phyloP scores from a whole-genome alignment of 1,140 invertebrate genomes.

The Ceratina japonica region DNA sequence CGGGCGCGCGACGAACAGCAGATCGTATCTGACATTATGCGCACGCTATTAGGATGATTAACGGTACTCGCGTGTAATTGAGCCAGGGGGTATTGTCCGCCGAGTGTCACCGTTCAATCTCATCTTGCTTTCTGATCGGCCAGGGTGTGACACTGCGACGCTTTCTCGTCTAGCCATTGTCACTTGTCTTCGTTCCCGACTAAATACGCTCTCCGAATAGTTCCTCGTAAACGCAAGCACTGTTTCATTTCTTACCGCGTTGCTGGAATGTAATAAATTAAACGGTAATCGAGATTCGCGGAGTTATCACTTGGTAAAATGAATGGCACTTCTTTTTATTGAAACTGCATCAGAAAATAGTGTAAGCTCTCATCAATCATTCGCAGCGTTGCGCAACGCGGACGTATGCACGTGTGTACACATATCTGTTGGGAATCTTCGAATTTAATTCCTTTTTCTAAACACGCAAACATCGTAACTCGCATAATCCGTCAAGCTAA shows the following conservation, averaged over 20 bases:
- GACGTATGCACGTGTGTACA: too few species aligned
- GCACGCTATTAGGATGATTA: slow-evolving; percentile 61
- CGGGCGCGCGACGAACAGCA: slow-evolving; percentile 13
- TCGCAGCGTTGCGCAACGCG: neutral
- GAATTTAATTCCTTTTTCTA: too few species aligned
- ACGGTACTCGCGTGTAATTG: slow-evolving; percentile 60
- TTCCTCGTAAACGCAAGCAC: neutral
- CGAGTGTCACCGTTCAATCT: slow-evolving; percentile 54
- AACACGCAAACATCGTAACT: neutral
- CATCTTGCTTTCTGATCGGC: slow-evolving; percentile 31
- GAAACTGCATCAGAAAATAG: neutral
- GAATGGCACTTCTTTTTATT: slow-evolving; percentile 5
- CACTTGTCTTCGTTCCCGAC: neutral
- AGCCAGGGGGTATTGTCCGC: slow-evolving; percentile 58
- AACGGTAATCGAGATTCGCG: neutral
- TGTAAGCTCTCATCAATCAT: slow-evolving; percentile 14
- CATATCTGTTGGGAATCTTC: neutral
- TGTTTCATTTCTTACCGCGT: neutral
- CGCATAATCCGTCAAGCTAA: slow-evolving; percentile 6
- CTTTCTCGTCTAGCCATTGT: slow-evolving; percentile 5
- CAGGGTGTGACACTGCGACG: neutral
- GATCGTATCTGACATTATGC: slow-evolving; percentile 62
- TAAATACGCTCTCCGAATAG: neutral
- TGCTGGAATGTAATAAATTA: neutral
- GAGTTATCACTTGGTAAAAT: neutral